These are phyloP conservation scores for Rotaria macrura DNA, from an alignment of 2,888 invertebrate species.

Conservation along the genomic window DNA sequence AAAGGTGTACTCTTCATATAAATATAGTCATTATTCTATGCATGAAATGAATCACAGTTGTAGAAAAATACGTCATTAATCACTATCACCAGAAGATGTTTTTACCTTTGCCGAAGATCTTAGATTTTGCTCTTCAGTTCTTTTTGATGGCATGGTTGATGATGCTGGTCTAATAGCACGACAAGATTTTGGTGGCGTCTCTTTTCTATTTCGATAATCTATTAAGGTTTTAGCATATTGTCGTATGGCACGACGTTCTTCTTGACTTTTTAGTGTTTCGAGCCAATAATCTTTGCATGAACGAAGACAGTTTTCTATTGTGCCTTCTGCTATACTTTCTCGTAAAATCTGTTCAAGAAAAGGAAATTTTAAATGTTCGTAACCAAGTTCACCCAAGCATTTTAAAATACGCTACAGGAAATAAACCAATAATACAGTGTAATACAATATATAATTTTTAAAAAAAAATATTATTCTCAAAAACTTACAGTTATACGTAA, in stretches of 20 bases:
- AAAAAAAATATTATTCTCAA: not conserved
- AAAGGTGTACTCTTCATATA: not conserved
- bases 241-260: not conserved
- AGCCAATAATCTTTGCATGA: conserved; percentile 8
- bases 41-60: no score
- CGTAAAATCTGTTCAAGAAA: not conserved
- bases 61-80: no score
- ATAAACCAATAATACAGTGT: not conserved
- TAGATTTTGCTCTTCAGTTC: no score
- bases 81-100: no score
- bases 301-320: not conserved
- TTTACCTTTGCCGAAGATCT: no score
- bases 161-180: not conserved
- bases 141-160: no score
- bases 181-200: not conserved
- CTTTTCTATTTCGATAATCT: not conserved
- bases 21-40: not conserved
- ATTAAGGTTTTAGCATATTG: not conserved
- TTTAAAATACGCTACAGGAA: conserved; percentile 10
- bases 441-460: not conserved
- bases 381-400: not conserved
- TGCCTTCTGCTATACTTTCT: not conserved
- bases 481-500: not conserved
- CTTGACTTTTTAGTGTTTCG: not conserved
- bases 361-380: not conserved